These are phyloP conservation scores for Spialia ferax DNA, from an alignment of 2,888 invertebrate genomes.

Conservation along the genomic window DNA sequence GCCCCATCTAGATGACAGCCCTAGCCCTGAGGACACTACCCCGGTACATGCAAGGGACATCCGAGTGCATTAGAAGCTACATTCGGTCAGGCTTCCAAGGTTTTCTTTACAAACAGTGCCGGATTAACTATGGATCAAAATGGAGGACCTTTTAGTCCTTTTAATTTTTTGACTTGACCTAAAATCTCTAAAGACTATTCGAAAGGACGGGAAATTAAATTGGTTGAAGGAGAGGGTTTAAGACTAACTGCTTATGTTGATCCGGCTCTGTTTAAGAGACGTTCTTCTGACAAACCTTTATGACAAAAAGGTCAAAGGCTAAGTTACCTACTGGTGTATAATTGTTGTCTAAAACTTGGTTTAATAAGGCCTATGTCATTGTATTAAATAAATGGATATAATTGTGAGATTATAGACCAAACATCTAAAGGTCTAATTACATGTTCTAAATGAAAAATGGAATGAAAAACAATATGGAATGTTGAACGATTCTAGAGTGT, in stretches of 20 bases:
- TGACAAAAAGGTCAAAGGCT: neutral
- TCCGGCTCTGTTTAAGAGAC: constrained; percentile 17
- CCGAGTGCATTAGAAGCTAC: constrained; percentile 76
- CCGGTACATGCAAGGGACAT: constrained; percentile 87
- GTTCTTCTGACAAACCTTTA: neutral
- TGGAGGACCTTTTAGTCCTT: neutral
- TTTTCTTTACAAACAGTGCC: constrained; percentile 17
- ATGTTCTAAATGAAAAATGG: neutral
- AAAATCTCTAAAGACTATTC: neutral
- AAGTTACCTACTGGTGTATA: constrained; percentile 7
- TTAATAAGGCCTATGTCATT: constrained; percentile 25
- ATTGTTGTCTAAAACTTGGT: constrained; percentile 10
- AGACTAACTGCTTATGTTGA: neutral
- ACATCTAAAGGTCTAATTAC: constrained; percentile 5
- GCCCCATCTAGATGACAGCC: constrained; percentile 89
- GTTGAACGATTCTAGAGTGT: constrained; percentile 38
- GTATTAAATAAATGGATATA: neutral
- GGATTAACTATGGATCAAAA: constrained; percentile 11
- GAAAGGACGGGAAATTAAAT: neutral
- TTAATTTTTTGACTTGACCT: neutral
- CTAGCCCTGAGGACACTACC: constrained; percentile 90
- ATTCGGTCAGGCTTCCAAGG: neutral
- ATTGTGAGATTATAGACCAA: neutral
- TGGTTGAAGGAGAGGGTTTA: constrained; percentile 11
- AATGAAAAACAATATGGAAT: constrained; percentile 14